Conservation (phyloP, 2,113 vertebrate genomes). For the Cyanoramphus novaezelandiae region DNA sequence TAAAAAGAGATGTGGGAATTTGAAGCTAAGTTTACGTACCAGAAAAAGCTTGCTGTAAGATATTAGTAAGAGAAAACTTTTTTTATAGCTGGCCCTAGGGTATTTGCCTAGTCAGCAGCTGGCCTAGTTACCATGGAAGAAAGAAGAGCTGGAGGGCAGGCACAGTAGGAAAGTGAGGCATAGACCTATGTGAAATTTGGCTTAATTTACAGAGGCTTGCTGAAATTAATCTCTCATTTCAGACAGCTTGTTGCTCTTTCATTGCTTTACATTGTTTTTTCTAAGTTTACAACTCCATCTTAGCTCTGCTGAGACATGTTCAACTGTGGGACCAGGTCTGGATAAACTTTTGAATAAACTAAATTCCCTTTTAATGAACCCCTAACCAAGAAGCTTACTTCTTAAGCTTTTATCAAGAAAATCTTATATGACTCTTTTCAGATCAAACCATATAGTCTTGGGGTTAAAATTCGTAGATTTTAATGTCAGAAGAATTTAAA, state of each 20-base stretch:
- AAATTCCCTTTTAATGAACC: not conserved
- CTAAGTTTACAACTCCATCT: not conserved
- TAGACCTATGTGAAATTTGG: not conserved
- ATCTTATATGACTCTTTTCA: not conserved
- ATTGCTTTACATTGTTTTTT: not conserved
- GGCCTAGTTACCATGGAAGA: conserved; percentile 53
- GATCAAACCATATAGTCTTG: not conserved
- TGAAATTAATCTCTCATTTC: conserved; percentile 10
- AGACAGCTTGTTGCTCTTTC: not conserved
- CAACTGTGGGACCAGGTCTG: not conserved
- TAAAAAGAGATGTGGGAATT: conserved; percentile 8
- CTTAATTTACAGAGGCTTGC: not conserved
- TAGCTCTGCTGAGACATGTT: not conserved
- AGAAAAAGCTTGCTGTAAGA: not conserved
- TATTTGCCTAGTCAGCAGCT: conserved; percentile 13
- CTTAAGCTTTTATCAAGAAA: not conserved
- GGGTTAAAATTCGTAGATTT: not conserved
- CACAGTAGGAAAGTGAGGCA: conserved; percentile 8
- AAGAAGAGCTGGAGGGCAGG: conserved; percentile 26
- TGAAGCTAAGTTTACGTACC: not conserved
- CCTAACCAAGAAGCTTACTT: not conserved
- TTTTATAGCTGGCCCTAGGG: not conserved
- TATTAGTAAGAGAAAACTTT: conserved; percentile 3
- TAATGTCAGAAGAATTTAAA: not conserved
- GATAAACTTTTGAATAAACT: not conserved